phyloP scores from a whole-genome alignment of 2,888 invertebrate genomes.

The Mesorhabditis belari region DNA sequence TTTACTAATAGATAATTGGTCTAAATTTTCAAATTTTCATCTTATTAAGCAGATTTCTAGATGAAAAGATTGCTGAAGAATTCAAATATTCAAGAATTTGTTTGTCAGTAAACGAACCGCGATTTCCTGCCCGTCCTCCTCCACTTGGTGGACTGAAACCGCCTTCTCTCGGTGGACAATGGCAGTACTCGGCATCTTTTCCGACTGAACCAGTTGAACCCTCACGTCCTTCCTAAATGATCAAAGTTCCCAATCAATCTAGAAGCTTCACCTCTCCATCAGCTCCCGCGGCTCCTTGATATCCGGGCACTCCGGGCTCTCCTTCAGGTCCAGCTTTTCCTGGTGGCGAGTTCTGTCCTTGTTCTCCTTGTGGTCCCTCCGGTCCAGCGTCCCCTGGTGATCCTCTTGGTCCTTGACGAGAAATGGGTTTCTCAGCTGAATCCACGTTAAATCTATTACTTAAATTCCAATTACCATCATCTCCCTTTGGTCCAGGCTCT shows the following conservation, averaged over 20 bases:
- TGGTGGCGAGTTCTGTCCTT: not conserved
- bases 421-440: not conserved
- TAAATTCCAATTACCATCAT: not conserved
- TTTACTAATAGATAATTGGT: too few species aligned
- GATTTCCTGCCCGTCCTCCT: not conserved
- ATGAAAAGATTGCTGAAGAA: not conserved
- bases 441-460: not conserved
- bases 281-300: conserved; percentile 25
- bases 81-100: not conserved
- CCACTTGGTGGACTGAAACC: not conserved
- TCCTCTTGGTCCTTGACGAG: not conserved
- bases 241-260: not conserved
- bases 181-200: conserved; percentile 39
- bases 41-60: too few species aligned
- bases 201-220: conserved; percentile 25
- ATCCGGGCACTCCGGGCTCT: not conserved
- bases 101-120: not conserved
- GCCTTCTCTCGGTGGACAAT: conserved; percentile 39
- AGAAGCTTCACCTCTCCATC: conserved; percentile 21
- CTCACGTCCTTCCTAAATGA: conserved; percentile 3
- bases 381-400: not conserved
- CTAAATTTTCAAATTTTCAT: too few species aligned
- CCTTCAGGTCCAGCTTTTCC: not conserved
- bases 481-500: not conserved
- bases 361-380: not conserved